Percentiles rank a stretch among this genome's conserved stretches.
phyloP scores from a whole-genome alignment of 2,797 vertebrate species.

The Chelon labrosus region DNA sequence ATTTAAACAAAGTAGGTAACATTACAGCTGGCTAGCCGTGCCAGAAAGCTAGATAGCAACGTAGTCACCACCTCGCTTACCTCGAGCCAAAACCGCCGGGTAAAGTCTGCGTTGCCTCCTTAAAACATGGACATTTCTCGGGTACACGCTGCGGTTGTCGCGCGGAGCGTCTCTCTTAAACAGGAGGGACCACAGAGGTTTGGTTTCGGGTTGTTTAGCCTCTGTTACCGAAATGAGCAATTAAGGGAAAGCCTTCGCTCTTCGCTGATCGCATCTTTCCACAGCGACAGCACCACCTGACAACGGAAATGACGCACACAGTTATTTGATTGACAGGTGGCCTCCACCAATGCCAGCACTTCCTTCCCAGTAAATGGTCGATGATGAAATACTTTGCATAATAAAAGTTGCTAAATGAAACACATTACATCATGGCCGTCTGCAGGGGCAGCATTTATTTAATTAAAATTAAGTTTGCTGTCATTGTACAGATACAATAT shows the following conservation, averaged over 20 bases:
- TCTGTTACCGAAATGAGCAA: constrained; percentile 83
- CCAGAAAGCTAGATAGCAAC: constrained; percentile 66
- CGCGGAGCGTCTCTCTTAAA: constrained; percentile 37
- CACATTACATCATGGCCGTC: constrained; percentile 62
- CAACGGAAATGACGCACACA: constrained; percentile 96
- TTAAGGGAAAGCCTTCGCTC: constrained; percentile 86
- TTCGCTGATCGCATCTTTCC: constrained; percentile 90
- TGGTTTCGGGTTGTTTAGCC: constrained; percentile 70
- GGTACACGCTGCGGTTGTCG: constrained; percentile 55
- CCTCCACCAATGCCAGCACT: constrained; percentile 69
- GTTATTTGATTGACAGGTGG: constrained; percentile 75
- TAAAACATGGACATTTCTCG: constrained; percentile 80
- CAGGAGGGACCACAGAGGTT: constrained; percentile 45
- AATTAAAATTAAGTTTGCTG: neutral
- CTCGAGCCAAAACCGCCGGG: constrained; percentile 86
- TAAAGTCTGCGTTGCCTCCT: constrained; percentile 77
- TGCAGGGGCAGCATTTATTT: neutral
- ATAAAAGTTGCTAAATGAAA: constrained; percentile 64
- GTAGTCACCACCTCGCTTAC: constrained; percentile 81
- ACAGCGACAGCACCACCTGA: constrained; percentile 94
- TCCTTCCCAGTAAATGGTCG: constrained; percentile 36
- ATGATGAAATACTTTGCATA: constrained; percentile 73
- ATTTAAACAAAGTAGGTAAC: constrained; percentile 82
- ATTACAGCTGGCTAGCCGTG: constrained; percentile 76
- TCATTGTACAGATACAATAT: neutral